Conservation (phyloP, 2,888 invertebrate species). For the Coleophora flavipennella region DNA sequence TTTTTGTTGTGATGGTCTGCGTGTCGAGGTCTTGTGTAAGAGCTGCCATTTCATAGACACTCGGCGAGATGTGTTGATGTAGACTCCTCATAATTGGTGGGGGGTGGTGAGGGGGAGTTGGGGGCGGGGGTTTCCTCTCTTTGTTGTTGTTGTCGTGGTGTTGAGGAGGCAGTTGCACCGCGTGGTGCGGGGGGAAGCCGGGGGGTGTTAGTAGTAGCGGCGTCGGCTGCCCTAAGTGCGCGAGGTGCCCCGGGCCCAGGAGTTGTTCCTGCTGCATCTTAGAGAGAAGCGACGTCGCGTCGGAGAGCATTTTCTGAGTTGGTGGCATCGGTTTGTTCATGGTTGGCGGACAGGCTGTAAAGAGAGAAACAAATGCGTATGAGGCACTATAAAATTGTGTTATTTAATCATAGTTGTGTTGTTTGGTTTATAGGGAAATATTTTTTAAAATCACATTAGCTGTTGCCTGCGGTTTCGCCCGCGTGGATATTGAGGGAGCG, state of each 20-base stretch:
- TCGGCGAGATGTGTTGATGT: conserved; percentile 92
- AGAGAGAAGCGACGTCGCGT: conserved; percentile 75
- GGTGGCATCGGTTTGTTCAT: conserved; percentile 84
- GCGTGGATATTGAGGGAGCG: no score
- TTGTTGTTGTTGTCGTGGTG: conserved; percentile 73
- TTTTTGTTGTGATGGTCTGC: conserved; percentile 95
- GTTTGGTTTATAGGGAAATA: no score
- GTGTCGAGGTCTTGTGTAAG: conserved; percentile 97
- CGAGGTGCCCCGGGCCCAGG: conserved; percentile 70
- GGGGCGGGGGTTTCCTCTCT: conserved; percentile 69
- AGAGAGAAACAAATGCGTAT: conserved; percentile 19
- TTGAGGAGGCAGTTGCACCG: conserved; percentile 78
- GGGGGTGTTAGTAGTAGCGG: conserved; percentile 83
- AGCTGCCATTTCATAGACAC: conserved; percentile 98
- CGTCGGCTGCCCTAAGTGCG: conserved; percentile 65
- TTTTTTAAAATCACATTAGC: no score
- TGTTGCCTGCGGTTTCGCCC: no score
- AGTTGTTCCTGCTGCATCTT: conserved; percentile 81
- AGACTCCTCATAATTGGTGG: conserved; percentile 79
- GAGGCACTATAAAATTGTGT: no score
- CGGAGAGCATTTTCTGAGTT: conserved; percentile 83
- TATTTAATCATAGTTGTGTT: no score
- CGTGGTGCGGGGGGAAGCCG: conserved; percentile 82
- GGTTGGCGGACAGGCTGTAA: conserved; percentile 76
- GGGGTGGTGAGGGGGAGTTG: conserved; percentile 75